A percentile compares a stretch with the other conserved stretches of the same genome.
These are phyloP conservation scores for Troides helena DNA, from an alignment of 2,888 invertebrate genomes.

Conservation along the genomic window DNA sequence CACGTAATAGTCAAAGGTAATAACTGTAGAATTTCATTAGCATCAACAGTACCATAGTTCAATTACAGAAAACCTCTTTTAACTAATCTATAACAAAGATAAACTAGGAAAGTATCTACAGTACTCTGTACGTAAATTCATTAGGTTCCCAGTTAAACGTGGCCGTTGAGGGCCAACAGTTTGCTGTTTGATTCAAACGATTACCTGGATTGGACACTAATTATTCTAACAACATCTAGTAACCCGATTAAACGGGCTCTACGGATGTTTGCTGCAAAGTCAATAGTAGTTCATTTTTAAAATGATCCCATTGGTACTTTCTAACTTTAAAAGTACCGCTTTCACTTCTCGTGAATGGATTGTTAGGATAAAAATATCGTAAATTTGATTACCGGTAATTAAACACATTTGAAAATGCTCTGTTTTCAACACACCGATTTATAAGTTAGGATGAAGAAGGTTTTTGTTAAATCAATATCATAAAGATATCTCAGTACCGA, in stretches of 20 bases:
- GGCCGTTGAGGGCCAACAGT: neutral
- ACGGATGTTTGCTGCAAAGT: neutral
- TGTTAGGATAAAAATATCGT: neutral
- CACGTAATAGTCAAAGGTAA: too few species aligned
- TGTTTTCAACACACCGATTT: too few species aligned
- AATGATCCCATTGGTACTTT: neutral
- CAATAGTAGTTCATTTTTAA: neutral
- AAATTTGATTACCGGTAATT: neutral
- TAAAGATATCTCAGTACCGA: neutral
- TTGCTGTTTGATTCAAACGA: neutral
- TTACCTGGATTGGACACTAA: constrained; percentile 12
- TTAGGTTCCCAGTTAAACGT: neutral
- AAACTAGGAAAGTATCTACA: neutral
- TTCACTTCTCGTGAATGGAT: neutral
- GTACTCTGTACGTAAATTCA: neutral
- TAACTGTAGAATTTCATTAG: too few species aligned
- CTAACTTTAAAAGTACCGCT: neutral
- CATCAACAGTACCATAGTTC: neutral
- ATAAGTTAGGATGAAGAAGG: too few species aligned
- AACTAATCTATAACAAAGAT: neutral
- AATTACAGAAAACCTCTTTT: neutral
- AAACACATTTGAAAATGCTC: too few species aligned
- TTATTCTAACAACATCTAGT: constrained; percentile 1
- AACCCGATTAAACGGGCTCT: constrained; percentile 2
- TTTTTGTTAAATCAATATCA: too few species aligned